Base-by-base conservation (phyloP, 2,888 invertebrate species). In the Heteropelma amictum region DNA sequence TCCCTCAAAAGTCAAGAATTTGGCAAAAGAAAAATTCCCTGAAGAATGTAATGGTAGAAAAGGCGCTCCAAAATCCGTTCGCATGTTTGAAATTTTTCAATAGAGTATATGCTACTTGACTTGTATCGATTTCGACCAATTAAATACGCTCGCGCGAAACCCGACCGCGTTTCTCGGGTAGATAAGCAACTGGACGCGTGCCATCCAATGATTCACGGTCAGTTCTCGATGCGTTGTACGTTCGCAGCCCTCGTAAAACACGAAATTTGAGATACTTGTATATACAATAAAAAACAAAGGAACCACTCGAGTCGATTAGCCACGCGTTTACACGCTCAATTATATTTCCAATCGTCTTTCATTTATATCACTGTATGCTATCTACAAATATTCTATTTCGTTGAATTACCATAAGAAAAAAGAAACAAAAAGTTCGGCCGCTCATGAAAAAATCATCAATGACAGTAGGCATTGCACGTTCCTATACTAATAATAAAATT, bases 111-210 rank as follows among this genome's bases (percentile, higher is more conserved):
- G 40, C n/a, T 79, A 82, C 84, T 85, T 68, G 76, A 81, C 80
- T 82, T 83, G 85, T 86, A 85, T 85, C 85, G 77, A 77, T 82
- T 86, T 85, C 84, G 77, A 69, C 83, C 86, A 85, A 86, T 87
- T 85, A 83, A 80, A 19, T 35, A n/a, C 56, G 26, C 72, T 80
- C 54, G 53, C 14, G n/a, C 71, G 68, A 61, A 54, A 54, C 61
- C 68, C 71, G 77, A 78, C 80, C 75, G 12, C 19, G 6, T 56
- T 47, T 3, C 10, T 30, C 65, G 77, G 53, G 40, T 61, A 64
- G 60, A 58, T 80, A 82, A 82, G 81, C 17, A 26, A 33, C 26
- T 51, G 17, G 42, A 51, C 71, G 65, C 75, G 67, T 67, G 71
- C 33, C 67, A 26, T 17, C 21, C 1, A 60, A 71, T 67, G 49